Evolutionary conservation across 2,113 vertebrate species (phyloP), one percentile per base, ranked within the genome.

Genomic region (Toxotes jaculatrix): DNA sequence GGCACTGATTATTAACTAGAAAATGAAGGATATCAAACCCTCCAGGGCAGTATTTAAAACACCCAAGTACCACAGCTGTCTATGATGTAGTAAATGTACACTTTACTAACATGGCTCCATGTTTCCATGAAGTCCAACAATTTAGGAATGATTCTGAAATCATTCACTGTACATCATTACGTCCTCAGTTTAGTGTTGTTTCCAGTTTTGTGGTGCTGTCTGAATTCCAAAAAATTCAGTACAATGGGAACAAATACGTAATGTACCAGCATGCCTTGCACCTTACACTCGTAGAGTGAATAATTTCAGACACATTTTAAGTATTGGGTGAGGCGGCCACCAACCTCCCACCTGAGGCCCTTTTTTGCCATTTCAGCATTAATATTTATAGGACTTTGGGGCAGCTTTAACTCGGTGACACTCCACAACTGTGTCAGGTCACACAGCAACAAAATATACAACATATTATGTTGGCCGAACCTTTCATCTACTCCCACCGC

Each of bases 21-120:
- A 77, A 61, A 4, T 10, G 17, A 55, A 56, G 11, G 32, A 21
- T 14, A 80, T 5, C 68, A 57, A 69, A 61, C 42, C 42, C 11
- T 68, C 10, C 27, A 62, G 66, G 59, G 14, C 65, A 53, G 0
- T 43, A n/a, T 53, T 59, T 68, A 63, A 84, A 82, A 71, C 61
- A 65, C 64, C 23, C 36, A 67, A 65, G 77, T 75, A 78, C 79
- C 49, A 55, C 23, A 78, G 27, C 1, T 56, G 38, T 38, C 38
- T 60, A 31, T 34, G 19, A 27, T 19, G 21, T n/a, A 34, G 8
- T 40, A 76, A 76, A 68, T 38, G 4, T 63, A 27, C 14, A 51
- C 13, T 61, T 80, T 45, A 65, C 62, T 66, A 72, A 76, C 61
- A 85, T 72, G 56, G 74, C 62, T 69, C 38, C 57, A 40, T 36